These are phyloP conservation scores for Phylloscopus trochiloides DNA, from an alignment of 2,113 vertebrate species.

Conservation along the genomic window DNA sequence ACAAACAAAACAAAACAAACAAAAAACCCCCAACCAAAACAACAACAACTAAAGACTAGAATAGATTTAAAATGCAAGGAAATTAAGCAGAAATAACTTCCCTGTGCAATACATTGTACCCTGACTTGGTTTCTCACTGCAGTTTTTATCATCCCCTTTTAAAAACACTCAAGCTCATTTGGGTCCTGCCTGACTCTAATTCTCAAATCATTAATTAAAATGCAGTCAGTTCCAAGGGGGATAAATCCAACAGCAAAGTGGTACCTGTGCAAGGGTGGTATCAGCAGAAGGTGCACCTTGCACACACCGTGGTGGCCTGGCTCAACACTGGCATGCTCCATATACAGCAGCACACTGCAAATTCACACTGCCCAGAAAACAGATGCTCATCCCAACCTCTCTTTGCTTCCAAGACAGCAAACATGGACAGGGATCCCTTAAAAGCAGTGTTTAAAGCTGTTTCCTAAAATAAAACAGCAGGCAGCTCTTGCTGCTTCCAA, in stretches of 20 bases:
- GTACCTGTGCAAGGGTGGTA: neutral
- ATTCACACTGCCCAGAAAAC: neutral
- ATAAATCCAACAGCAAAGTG: neutral
- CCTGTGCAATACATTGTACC: neutral
- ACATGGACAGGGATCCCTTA: neutral
- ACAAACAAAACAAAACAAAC: neutral
- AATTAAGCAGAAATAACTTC: neutral
- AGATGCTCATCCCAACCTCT: neutral
- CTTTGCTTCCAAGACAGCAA: neutral
- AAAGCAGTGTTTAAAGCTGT: neutral
- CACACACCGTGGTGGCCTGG: fast-evolving
- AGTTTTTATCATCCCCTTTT: neutral
- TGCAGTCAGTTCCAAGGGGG: neutral
- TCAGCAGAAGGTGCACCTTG: neutral
- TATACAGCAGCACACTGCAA: neutral
- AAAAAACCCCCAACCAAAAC: neutral
- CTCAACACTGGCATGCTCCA: neutral
- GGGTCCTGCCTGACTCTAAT: neutral
- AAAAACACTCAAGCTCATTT: neutral
- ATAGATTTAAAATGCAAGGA: neutral
- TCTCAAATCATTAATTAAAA: neutral
- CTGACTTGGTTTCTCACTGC: neutral
- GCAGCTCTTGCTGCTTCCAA: neutral
- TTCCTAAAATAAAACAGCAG: neutral
- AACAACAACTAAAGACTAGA: neutral